Percentiles rank a stretch among this genome's conserved stretches.
These are phyloP conservation scores for Arbacia lixula DNA, from an alignment of 53 echinoderm and acorn worm species.

Conservation along the genomic window DNA sequence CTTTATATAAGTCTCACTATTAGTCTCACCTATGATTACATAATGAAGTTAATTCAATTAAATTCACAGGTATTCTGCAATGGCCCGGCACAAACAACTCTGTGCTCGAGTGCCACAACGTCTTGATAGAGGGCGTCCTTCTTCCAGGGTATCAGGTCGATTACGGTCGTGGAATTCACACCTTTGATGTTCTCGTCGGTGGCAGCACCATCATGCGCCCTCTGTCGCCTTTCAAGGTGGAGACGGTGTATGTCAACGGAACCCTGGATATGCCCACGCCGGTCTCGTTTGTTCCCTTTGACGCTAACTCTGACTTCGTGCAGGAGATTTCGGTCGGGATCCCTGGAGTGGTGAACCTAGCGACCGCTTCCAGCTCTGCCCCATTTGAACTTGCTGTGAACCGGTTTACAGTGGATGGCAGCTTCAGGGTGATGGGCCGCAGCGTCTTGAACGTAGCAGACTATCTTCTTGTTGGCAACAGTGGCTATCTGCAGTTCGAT, in stretches of 20 bases:
- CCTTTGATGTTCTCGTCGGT: background rate
- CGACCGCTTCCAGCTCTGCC: background rate
- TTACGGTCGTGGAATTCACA: constrained; percentile 22
- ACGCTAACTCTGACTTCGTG: background rate
- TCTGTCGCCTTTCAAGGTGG: background rate
- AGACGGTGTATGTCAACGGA: constrained; percentile 3
- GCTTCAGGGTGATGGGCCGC: background rate
- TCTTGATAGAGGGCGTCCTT: constrained; percentile 65
- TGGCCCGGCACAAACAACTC: constrained; percentile 69
- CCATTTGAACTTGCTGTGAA: background rate
- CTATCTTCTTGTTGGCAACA: background rate
- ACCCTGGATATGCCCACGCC: background rate
- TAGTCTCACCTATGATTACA: too few species aligned
- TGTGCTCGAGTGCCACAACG: constrained; percentile 53
- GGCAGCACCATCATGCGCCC: background rate
- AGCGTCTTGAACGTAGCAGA: background rate
- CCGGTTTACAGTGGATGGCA: background rate
- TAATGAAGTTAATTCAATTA: too few species aligned
- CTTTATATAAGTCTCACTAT: too few species aligned
- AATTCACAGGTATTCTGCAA: constrained; percentile 46
- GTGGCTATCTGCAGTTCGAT: background rate
- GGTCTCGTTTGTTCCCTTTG: constrained; percentile 11
- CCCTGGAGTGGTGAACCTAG: background rate
- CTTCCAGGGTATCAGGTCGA: constrained; percentile 64
- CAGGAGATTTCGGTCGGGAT: background rate